These are phyloP conservation scores for Platycheirus rosarum DNA, from an alignment of 2,888 invertebrate species.

Conservation along the genomic window DNA sequence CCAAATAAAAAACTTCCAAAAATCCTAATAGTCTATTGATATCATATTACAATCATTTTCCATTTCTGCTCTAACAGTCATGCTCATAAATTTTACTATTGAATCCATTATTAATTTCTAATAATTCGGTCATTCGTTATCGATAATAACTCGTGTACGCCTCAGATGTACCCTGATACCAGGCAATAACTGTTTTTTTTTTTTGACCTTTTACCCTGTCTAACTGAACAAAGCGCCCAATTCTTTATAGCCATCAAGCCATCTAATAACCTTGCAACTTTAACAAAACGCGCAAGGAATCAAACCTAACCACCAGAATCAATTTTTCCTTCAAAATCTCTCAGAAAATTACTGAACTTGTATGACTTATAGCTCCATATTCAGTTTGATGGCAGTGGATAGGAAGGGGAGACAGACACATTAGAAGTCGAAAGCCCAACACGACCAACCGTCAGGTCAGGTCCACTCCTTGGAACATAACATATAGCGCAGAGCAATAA, in stretches of 20 bases:
- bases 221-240: slow-evolving; percentile 35
- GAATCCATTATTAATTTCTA: slow-evolving; percentile 73
- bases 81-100: slow-evolving; percentile 63
- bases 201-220: slow-evolving; percentile 9
- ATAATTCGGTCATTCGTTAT: slow-evolving; percentile 72
- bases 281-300: slow-evolving; percentile 58
- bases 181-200: slow-evolving; percentile 47
- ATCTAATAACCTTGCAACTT: slow-evolving; percentile 66
- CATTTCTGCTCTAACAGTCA: slow-evolving; percentile 30
- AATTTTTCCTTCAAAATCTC: slow-evolving; percentile 8
- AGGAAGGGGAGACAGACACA: slow-evolving; percentile 45
- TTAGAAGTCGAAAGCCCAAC: slow-evolving; percentile 51
- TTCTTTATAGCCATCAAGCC: slow-evolving; percentile 48
- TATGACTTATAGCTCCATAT: slow-evolving; percentile 61
- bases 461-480: slow-evolving; percentile 68
- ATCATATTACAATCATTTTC: slow-evolving; percentile 20
- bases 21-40: too few species aligned
- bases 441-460: slow-evolving; percentile 40
- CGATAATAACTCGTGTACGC: slow-evolving; percentile 66
- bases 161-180: slow-evolving; percentile 64
- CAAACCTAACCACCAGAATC: slow-evolving; percentile 52
- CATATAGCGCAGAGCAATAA: slow-evolving; percentile 64
- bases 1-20: too few species aligned
- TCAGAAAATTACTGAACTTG: slow-evolving; percentile 9
- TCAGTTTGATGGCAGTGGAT: slow-evolving; percentile 15